These are phyloP conservation scores for Heterodera schachtii DNA, from an alignment of 1,140 invertebrate species.

Conservation along the genomic window DNA sequence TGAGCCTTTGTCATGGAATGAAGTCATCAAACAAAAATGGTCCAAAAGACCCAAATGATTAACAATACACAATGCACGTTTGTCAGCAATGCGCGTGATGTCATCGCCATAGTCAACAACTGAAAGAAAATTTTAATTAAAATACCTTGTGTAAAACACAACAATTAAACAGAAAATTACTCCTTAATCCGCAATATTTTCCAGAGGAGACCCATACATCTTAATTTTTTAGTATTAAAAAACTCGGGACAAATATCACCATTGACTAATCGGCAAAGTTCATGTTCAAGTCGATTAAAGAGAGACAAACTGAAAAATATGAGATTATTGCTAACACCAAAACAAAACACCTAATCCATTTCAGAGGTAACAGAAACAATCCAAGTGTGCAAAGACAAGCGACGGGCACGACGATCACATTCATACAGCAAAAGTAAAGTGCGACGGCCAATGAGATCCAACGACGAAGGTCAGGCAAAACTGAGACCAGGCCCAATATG, in stretches of 20 bases:
- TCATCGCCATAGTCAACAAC: constrained; percentile 62
- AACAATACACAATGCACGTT: constrained; percentile 48
- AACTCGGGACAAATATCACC: constrained; percentile 2
- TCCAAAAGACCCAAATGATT: constrained; percentile 62
- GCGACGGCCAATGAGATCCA: constrained; percentile 49
- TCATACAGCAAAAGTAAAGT: constrained; percentile 61
- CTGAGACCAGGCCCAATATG: background rate
- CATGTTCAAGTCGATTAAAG: constrained; percentile 57
- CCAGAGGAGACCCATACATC: constrained; percentile 55
- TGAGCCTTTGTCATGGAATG: constrained; percentile 55
- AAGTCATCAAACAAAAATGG: constrained; percentile 61
- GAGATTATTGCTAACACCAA: constrained; percentile 9
- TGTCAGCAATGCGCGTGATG: constrained; percentile 48
- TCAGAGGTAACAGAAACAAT: constrained; percentile 47
- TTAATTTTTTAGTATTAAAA: background rate
- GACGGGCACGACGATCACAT: constrained; percentile 55
- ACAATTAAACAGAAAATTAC: constrained; percentile 34
- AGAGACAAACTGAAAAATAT: constrained; percentile 52
- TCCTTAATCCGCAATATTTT: constrained; percentile 56
- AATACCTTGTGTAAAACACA: no score
- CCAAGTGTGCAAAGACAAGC: constrained; percentile 53
- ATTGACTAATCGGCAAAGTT: constrained; percentile 58
- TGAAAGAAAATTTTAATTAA: no score
- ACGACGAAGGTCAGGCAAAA: constrained; percentile 38
- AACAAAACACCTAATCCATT: constrained; percentile 44